Conservation (phyloP, 2,888 invertebrate species). For the Fragum fragum region DNA sequence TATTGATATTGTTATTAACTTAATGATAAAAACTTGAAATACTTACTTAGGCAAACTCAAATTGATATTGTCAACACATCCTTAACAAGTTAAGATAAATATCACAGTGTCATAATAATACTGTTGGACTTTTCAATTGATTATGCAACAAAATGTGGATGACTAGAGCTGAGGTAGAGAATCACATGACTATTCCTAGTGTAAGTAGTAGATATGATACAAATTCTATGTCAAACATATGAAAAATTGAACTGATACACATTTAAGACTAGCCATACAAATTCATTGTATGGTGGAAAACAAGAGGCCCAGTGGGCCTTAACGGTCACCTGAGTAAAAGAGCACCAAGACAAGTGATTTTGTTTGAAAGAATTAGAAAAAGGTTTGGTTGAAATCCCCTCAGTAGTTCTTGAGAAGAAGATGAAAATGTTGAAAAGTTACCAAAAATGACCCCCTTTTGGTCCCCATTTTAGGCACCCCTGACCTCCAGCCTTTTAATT, state of each 20-base stretch:
- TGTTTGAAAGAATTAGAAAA: too few species aligned
- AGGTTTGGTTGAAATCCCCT: too few species aligned
- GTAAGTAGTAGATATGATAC: not conserved
- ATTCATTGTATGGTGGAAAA: too few species aligned
- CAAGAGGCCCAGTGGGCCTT: too few species aligned
- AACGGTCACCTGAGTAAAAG: too few species aligned
- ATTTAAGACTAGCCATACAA: not conserved
- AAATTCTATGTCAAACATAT: not conserved
- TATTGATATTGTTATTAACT: not conserved
- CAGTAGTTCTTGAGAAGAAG: too few species aligned
- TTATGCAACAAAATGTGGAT: not conserved
- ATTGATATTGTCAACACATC: not conserved
- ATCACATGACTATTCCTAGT: not conserved
- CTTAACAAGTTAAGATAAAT: not conserved
- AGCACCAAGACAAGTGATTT: too few species aligned
- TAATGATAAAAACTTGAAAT: not conserved
- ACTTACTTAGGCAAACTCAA: not conserved
- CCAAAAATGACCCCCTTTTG: too few species aligned
- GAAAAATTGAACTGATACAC: not conserved
- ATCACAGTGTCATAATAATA: not conserved
- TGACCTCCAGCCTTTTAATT: too few species aligned
- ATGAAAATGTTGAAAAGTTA: too few species aligned
- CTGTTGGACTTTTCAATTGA: not conserved
- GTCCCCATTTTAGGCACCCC: too few species aligned
- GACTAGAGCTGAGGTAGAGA: not conserved